These are phyloP conservation scores for Rhynchotus rufescens DNA, from an alignment of 2,797 vertebrate genomes.

Conservation along the genomic window DNA sequence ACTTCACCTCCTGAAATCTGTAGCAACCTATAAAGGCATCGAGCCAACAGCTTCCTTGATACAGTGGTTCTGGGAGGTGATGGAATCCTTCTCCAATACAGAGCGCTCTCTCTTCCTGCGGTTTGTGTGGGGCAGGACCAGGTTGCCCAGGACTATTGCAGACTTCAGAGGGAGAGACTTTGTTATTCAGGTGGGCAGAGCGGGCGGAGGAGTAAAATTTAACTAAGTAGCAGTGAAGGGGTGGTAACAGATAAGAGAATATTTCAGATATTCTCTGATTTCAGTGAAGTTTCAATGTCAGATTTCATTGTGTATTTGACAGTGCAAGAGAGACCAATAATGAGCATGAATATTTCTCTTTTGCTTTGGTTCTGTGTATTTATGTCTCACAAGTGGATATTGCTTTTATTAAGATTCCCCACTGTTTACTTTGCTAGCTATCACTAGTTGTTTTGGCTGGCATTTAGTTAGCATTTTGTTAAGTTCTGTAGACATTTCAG, in stretches of 20 bases:
- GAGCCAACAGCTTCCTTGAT: slow-evolving; percentile 93
- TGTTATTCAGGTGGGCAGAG: slow-evolving; percentile 91
- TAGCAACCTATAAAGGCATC: slow-evolving; percentile 97
- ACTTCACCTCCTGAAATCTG: slow-evolving; percentile 95
- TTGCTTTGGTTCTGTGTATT: background rate
- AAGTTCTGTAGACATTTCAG: background rate
- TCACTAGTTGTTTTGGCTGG: background rate
- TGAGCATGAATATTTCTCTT: background rate
- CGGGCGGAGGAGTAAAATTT: background rate
- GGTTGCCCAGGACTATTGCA: slow-evolving; percentile 96
- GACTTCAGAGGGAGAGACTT: slow-evolving; percentile 98
- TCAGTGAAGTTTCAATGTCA: background rate
- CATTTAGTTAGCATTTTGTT: background rate
- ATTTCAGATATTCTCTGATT: background rate
- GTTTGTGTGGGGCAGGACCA: slow-evolving; percentile 97
- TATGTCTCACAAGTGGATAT: background rate
- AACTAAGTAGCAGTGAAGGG: background rate
- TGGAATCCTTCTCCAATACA: slow-evolving; percentile 98
- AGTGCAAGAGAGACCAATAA: background rate
- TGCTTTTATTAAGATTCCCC: background rate
- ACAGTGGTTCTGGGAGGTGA: slow-evolving; percentile 99
- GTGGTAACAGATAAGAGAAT: background rate
- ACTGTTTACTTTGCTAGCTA: background rate
- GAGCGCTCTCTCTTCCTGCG: slow-evolving; percentile 97
- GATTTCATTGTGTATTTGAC: background rate